Base-by-base conservation (phyloP, 2,797 vertebrate species). In the Parauchenoglanis ngamensis region DNA sequence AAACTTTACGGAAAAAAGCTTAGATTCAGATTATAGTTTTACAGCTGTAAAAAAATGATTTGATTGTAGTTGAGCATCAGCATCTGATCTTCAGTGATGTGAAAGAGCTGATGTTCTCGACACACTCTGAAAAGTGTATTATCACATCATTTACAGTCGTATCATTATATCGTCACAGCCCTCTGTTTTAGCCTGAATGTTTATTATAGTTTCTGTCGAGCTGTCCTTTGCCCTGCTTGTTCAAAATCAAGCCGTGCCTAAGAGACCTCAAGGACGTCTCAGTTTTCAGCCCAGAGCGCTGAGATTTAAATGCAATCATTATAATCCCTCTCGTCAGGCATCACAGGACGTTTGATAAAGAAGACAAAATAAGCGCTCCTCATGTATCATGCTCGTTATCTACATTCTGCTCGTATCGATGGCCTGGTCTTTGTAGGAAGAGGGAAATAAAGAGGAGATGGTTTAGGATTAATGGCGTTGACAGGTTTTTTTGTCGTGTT, bases 291-390 rank as follows among this genome's bases (percentile, higher is more conserved):
- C 49, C 83, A 49, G 40, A 81, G 84, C 81, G 87, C 82, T 78
- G 87, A 85, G 92, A 93, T 94, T 93, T 90, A 93, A 92, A 92
- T 82, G 81, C 89, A 91, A 88, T 92, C 91, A 87, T 90, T 88
- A 77, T 93, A 93, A 94, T 93, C 92, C 81, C 77, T 88, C 56
- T 83, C 8, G 68, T 86, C 88, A 65, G 70, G 70, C 87, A 85
- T 87, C 67, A 11, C 40, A 68, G 84, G 68, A 88, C 75, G 79
- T 63, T 81, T 72, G 59, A 65, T 67, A 78, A 56, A 87, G 80
- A 76, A 7, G 35, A 65, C 77, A 15, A 2, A 65, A 35, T 65
- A 17, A 81, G 46, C 83, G 70, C 25, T 31, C 59, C 67, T 44
- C 8, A 23, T 44, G 31, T 57, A 40, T 85, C 35, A 67, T 40